phyloP scores from a whole-genome alignment of 2,113 vertebrate species.

The Ammodytes marinus region DNA sequence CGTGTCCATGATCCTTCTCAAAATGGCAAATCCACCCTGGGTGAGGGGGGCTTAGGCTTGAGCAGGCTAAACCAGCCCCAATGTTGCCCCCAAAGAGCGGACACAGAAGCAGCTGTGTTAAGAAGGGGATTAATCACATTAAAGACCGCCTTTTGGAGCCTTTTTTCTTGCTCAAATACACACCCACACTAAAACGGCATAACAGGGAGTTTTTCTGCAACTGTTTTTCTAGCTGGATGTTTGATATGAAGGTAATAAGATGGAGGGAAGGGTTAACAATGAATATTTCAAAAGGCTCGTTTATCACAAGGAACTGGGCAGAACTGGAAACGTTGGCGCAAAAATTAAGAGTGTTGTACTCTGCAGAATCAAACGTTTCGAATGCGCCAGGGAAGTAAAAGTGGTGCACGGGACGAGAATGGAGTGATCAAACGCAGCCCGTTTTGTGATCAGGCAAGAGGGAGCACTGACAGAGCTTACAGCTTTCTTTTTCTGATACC shows the following conservation, averaged over 20 bases:
- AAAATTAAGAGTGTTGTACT: slow-evolving; percentile 15
- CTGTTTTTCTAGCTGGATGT: slow-evolving; percentile 41
- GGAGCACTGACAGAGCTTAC: not conserved
- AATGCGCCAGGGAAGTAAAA: slow-evolving; percentile 40
- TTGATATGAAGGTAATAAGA: slow-evolving; percentile 69
- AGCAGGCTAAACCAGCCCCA: slow-evolving; percentile 34
- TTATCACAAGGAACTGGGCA: slow-evolving; percentile 54
- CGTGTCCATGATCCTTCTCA: slow-evolving; percentile 39
- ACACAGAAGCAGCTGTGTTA: slow-evolving; percentile 42
- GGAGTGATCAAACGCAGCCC: slow-evolving; percentile 51
- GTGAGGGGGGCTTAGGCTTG: slow-evolving; percentile 44
- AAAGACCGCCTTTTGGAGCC: slow-evolving; percentile 27
- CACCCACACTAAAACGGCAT: slow-evolving; percentile 24
- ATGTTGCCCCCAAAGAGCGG: slow-evolving; percentile 19
- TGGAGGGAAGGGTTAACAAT: slow-evolving; percentile 41
- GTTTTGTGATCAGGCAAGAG: slow-evolving; percentile 42
- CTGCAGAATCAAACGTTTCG: slow-evolving; percentile 53
- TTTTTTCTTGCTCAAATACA: slow-evolving; percentile 26
- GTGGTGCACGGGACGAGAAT: slow-evolving; percentile 22
- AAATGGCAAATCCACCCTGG: slow-evolving; percentile 44
- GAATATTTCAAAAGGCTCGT: slow-evolving; percentile 69
- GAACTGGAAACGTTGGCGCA: slow-evolving; percentile 2
- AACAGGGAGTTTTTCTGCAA: slow-evolving; percentile 19
- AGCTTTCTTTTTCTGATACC: slow-evolving; percentile 23
- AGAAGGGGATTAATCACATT: slow-evolving; percentile 69